Evolutionary conservation across 2,797 vertebrate genomes (phyloP), one percentile per base, ranked within the genome.

Genomic region (Astyanax mexicanus): DNA sequence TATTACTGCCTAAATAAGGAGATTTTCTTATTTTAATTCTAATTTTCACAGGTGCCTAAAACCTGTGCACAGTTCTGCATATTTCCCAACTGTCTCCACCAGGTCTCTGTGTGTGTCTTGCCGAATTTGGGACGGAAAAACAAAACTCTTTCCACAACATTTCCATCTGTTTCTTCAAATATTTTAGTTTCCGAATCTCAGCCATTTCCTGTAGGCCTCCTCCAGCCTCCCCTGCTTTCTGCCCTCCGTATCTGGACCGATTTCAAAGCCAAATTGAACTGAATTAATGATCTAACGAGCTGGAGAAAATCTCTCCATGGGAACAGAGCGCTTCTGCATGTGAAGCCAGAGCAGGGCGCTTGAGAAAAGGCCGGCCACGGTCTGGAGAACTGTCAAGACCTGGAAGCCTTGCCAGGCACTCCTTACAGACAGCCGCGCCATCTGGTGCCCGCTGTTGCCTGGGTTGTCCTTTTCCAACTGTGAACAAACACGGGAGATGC

Each of bases 361-460:
- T 61, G 25, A 42, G 61, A 58, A 45, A 73, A 72, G 74, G 69
- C 65, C 55, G 38, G 44, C 55, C 62, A 21, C 61, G 71, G 77
- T 66, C 74, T 81, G 38, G 60, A 77, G 79, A 62, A 55, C 74
- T 69, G 72, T 81, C 38, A 78, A 78, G 81, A 84, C 77, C 72
- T 54, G 42, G 77, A 65, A 80, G 49, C 73, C 65, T 77, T 66
- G 71, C 73, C 80, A 82, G 73, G 72, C 40, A 27, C 55, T 69
- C 42, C 29, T 54, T 62, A 57, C 58, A 74, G 54, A 37, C 58
- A 51, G 66, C 44, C 23, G 58, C 62, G 74, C 79, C 82, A 81
- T 84, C 80, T 84, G 75, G 72, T 80, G 58, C 77, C 42, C 67
- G 70, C 71, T 79, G 66, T 67, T 77, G 55, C 40, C 70, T 74